Evolutionary conservation across 2,888 invertebrate species (phyloP).

Genomic region (Escarpia spicata): DNA sequence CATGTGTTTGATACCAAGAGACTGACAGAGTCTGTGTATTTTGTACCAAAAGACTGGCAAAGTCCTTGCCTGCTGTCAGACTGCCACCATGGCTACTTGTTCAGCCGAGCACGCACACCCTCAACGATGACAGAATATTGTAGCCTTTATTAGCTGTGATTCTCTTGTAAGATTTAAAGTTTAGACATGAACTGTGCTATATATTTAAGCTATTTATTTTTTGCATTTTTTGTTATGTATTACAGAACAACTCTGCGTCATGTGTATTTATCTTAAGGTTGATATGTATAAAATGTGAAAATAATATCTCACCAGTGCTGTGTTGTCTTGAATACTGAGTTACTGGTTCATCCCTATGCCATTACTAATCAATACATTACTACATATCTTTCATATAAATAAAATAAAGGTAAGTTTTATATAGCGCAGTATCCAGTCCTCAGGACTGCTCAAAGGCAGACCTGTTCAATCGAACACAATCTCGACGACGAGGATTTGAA

Average conservation of each 20-base stretch:
- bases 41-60: no score
- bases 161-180: background rate
- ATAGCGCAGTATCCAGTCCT: no score
- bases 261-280: background rate
- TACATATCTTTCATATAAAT: background rate
- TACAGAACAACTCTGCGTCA: background rate
- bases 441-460: no score
- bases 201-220: background rate
- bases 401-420: no score
- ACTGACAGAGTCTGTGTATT: no score
- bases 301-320: background rate
- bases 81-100: no score
- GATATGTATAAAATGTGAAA: background rate
- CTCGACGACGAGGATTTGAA: no score
- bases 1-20: no score
- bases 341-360: background rate
- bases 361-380: background rate
- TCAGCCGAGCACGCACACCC: no score
- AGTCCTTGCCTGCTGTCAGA: no score
- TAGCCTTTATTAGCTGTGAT: background rate
- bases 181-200: background rate
- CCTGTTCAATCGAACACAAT: no score
- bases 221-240: background rate
- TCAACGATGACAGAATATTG: background rate
- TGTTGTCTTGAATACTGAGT: background rate